A percentile compares a stretch with the other conserved stretches of the same genome.
Evolutionary conservation across 2,113 vertebrate genomes (phyloP).

Genomic region (Chauna torquata): DNA sequence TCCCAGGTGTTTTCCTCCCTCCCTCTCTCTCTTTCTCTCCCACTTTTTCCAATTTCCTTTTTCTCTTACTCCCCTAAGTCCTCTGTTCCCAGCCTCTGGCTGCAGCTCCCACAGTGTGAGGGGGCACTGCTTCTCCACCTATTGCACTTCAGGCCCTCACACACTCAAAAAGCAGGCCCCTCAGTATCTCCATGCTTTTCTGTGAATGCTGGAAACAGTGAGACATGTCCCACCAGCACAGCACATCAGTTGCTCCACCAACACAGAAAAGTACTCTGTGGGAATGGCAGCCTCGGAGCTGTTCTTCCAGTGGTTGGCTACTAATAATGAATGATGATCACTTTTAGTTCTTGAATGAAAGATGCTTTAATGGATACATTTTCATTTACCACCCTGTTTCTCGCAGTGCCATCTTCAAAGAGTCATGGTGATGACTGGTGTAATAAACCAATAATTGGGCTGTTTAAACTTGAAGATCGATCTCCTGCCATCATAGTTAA

Average conservation of each 20-base stretch:
- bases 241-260: neutral
- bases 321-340: neutral
- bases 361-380: neutral
- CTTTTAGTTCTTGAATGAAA: neutral
- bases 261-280: neutral
- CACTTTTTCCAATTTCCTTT: neutral
- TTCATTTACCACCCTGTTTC: neutral
- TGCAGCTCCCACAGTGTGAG: neutral
- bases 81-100: neutral
- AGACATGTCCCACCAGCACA: neutral
- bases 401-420: neutral
- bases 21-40: neutral
- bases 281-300: rapidly evolving
- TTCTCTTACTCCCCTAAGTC: neutral
- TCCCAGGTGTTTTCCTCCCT: neutral
- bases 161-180: neutral
- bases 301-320: neutral
- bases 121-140: neutral
- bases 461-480: neutral
- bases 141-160: neutral
- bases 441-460: neutral
- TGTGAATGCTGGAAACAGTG: neutral
- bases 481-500: neutral
- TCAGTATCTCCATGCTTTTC: rapidly evolving
- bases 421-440: neutral